A percentile compares a stretch with the other conserved stretches of the same genome.
Evolutionary conservation across 2,888 invertebrate genomes (phyloP).

Genomic region (Rhabditoides inermis): DNA sequence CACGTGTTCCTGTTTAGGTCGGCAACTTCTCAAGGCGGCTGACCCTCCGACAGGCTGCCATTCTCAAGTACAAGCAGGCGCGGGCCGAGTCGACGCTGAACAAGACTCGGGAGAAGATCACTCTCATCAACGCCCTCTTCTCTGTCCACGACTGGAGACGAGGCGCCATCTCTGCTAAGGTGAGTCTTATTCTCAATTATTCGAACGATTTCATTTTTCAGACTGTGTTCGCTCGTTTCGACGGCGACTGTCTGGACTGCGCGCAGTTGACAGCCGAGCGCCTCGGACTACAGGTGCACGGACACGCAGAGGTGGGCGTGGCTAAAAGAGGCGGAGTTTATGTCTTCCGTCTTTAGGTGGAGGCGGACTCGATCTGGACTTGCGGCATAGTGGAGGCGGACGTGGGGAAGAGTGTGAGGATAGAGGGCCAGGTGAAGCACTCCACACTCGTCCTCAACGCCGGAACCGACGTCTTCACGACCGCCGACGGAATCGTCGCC

Average conservation of each 20-base stretch:
- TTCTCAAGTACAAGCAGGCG: constrained; percentile 23
- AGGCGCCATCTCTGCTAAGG: constrained; percentile 9
- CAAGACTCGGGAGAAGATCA: constrained; percentile 21
- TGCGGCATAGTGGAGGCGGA: constrained; percentile 28
- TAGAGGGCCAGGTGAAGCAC: constrained; percentile 18
- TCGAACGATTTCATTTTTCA: no score
- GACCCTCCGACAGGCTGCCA: constrained; percentile 24
- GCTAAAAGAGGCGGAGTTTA: no score
- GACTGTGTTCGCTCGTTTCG: constrained; percentile 15
- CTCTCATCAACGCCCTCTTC: constrained; percentile 29
- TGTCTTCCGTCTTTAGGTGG: no score
- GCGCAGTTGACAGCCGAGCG: constrained; percentile 26
- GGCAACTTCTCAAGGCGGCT: constrained; percentile 8
- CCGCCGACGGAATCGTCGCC: no score
- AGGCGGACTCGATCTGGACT: constrained; percentile 31
- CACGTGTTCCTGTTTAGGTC: neutral
- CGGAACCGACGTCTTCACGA: no score
- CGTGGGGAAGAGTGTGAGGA: constrained; percentile 14
- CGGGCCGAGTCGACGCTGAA: constrained; percentile 18
- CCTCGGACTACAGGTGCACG: constrained; percentile 20
- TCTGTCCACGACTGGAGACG: constrained; percentile 31
- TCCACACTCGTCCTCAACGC: no score
- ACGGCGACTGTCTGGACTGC: constrained; percentile 25
- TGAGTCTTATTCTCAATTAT: no score
- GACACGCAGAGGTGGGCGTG: no score